These are phyloP conservation scores for Sebastes minor DNA, from an alignment of 2,797 vertebrate genomes.

Conservation along the genomic window DNA sequence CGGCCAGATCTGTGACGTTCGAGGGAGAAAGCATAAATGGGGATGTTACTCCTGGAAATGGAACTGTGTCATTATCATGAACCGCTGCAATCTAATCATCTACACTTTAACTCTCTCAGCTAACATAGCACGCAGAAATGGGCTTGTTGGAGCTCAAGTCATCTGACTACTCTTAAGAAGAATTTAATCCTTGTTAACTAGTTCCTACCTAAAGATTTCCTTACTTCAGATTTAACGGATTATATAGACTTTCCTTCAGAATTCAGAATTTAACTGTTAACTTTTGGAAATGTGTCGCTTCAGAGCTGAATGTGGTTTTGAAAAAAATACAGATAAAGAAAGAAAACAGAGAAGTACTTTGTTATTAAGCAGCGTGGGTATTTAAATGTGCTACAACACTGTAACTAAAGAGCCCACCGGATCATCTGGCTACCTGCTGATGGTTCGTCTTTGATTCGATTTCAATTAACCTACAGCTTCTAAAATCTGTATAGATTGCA, in stretches of 20 bases:
- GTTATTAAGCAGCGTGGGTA: neutral
- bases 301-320: conserved; percentile 6
- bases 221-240: conserved; percentile 31
- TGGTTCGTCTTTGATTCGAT: conserved; percentile 9
- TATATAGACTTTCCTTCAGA: conserved; percentile 15
- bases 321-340: conserved; percentile 8
- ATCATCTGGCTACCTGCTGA: neutral
- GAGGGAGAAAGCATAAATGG: conserved; percentile 34
- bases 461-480: conserved; percentile 17
- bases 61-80: conserved; percentile 46
- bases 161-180: conserved; percentile 40
- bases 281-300: conserved; percentile 10
- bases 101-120: conserved; percentile 71
- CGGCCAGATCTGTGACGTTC: conserved; percentile 39
- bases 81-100: conserved; percentile 48
- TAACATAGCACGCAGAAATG: conserved; percentile 66
- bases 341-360: neutral
- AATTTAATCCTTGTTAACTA: conserved; percentile 24
- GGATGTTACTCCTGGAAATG: conserved; percentile 38
- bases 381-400: conserved; percentile 27
- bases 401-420: conserved; percentile 1
- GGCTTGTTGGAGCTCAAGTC: conserved; percentile 34
- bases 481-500: conserved; percentile 1
- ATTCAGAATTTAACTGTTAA: conserved; percentile 18
- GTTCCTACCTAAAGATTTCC: neutral